Evolutionary conservation across 2,113 vertebrate genomes (phyloP).

Genomic region (Proterorhinus semilunaris): DNA sequence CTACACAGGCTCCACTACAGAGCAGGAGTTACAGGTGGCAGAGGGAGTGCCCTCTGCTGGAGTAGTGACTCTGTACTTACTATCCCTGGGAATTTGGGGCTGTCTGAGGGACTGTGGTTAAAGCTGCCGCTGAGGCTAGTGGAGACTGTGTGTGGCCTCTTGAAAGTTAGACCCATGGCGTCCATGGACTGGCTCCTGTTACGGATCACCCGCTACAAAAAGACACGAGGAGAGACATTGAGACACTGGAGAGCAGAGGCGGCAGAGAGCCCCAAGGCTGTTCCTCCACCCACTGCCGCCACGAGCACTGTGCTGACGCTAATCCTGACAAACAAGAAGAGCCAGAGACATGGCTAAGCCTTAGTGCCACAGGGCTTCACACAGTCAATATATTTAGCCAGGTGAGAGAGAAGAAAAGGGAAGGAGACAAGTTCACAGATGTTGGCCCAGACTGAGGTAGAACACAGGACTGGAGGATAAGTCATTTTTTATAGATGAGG

Average conservation of each 20-base stretch:
- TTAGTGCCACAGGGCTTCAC: conserved; percentile 25
- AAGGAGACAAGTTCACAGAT: conserved; percentile 44
- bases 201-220: conserved; percentile 86
- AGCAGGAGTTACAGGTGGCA: conserved; percentile 30
- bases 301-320: conserved; percentile 42
- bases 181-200: conserved; percentile 94
- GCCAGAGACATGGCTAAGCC: conserved; percentile 45
- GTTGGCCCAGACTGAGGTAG: conserved; percentile 30
- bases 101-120: conserved; percentile 81
- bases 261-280: conserved; percentile 39
- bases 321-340: conserved; percentile 60
- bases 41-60: conserved; percentile 41
- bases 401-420: conserved; percentile 35
- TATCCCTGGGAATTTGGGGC: conserved; percentile 84
- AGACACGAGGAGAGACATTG: conserved; percentile 69
- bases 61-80: conserved; percentile 81
- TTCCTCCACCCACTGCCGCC: conserved; percentile 52
- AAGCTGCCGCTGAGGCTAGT: conserved; percentile 88
- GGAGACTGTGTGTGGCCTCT: conserved; percentile 83
- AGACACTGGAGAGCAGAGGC: conserved; percentile 47
- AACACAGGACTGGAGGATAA: conserved; percentile 45
- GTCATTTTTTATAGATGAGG: conserved; percentile 28
- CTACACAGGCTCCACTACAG: conserved; percentile 22
- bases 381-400: conserved; percentile 52
- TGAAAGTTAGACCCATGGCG: conserved; percentile 84